Evolutionary conservation across 2,113 vertebrate genomes (phyloP).

Genomic region (Muntiacus reevesi): DNA sequence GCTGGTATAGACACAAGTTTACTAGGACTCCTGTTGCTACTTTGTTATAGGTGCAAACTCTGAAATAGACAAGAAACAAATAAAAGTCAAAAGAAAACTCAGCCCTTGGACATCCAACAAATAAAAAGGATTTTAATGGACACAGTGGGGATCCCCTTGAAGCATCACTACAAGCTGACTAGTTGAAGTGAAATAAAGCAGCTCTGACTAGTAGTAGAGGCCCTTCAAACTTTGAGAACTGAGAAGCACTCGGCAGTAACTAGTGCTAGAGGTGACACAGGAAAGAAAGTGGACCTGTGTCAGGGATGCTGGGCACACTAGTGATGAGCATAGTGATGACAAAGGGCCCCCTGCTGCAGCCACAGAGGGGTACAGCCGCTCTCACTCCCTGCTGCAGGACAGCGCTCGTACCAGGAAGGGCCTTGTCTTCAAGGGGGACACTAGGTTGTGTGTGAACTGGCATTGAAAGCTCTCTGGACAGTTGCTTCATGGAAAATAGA

Average conservation of each 20-base stretch:
- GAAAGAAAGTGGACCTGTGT: background rate
- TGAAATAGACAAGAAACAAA: background rate
- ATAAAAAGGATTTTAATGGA: background rate
- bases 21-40: background rate
- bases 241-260: background rate
- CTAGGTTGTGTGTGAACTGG: background rate
- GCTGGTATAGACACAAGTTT: background rate
- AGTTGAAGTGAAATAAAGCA: background rate
- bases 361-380: background rate
- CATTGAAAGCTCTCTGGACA: background rate
- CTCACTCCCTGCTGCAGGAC: fast-evolving
- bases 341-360: background rate
- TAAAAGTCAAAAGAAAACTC: background rate
- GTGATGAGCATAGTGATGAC: background rate
- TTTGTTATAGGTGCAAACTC: background rate
- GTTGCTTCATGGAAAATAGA: background rate
- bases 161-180: background rate
- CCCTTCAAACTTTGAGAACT: background rate
- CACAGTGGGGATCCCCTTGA: background rate
- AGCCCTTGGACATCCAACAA: background rate
- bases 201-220: background rate
- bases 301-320: no score
- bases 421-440: background rate
- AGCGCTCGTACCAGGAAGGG: background rate
- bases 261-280: background rate